Evolutionary conservation across 2,797 vertebrate genomes (phyloP), one percentile per base, ranked within the genome.

Genomic region (Yasuhikotakia modesta): DNA sequence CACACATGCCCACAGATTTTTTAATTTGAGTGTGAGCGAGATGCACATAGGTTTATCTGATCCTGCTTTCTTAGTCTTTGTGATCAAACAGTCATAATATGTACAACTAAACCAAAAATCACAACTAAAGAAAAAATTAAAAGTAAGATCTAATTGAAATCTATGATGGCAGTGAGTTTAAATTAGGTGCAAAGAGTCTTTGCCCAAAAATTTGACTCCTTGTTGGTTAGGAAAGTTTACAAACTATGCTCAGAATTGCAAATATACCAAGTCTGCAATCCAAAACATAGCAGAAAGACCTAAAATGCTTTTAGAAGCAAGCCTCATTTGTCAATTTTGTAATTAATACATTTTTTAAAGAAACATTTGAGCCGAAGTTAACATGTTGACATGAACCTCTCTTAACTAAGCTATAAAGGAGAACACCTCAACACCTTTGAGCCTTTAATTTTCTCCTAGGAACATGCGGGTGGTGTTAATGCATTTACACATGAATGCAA

Each of bases 1-100:
- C 35, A n/a, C 39, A 95, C 93, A 94, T 94, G 16, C 45, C 12
- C 39, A 13, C 4, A 43, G 22, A 27, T 27, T 27, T 95, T 96
- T 96, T 96, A 96, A 97, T 97, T 97, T 97, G 92, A 96, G 95
- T 93, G 91, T 90, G 93, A 95, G 93, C 95, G 93, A 92, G 93
- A 95, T 95, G 95, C 94, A 96, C 95, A 96, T 96, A 96, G 96
- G 95, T 96, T 96, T 95, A 97, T 93, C 92, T 94, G 92, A 94
- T 79, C 73, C 79, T 57, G 71, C 72, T 69, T 80, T 81, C 77
- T 72, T 82, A 78, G 82, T 63, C 79, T 2, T n/a, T 78, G 79
- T 86, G 75, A 73, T 43, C 35, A 55, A 48, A 61, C 12, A 32
- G 21, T 11, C 2, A 57, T 22, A 46, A 46, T 48, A 57, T 46